Conservation (phyloP, 92 coral and sea anemone genomes). For the Phenganax stokvisi region DNA sequence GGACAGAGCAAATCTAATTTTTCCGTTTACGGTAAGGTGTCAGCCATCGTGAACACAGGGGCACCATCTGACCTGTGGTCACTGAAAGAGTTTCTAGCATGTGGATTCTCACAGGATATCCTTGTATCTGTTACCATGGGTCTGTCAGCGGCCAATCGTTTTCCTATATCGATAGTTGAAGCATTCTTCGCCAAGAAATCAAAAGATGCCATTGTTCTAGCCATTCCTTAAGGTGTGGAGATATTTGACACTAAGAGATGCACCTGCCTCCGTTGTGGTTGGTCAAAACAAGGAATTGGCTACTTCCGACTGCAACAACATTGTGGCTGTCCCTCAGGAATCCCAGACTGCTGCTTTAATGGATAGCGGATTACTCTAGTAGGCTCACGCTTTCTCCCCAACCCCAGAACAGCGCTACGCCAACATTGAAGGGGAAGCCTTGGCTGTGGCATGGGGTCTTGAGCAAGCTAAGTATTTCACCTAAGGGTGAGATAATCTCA, state of each 20-base stretch:
- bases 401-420: constrained; percentile 47
- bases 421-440: constrained; percentile 46
- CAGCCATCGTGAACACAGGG: constrained; percentile 50
- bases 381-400: constrained; percentile 1
- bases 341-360: constrained; percentile 47
- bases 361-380: constrained; percentile 46
- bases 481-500: constrained; percentile 51
- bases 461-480: constrained; percentile 48
- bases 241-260: constrained; percentile 25
- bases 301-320: constrained; percentile 52
- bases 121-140: constrained; percentile 30
- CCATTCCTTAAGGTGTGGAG: constrained; percentile 29
- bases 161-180: constrained; percentile 59
- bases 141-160: constrained; percentile 65
- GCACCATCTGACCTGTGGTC: constrained; percentile 41
- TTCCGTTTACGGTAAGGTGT: not conserved
- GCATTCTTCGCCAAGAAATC: constrained; percentile 56
- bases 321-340: constrained; percentile 46
- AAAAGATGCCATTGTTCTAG: constrained; percentile 16
- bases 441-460: constrained; percentile 47
- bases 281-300: constrained; percentile 43
- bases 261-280: constrained; percentile 47
- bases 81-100: constrained; percentile 43
- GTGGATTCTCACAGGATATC: constrained; percentile 42
- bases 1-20: no score